Conservation (phyloP, 2,888 invertebrate genomes). For the Monochamus alternatus region DNA sequence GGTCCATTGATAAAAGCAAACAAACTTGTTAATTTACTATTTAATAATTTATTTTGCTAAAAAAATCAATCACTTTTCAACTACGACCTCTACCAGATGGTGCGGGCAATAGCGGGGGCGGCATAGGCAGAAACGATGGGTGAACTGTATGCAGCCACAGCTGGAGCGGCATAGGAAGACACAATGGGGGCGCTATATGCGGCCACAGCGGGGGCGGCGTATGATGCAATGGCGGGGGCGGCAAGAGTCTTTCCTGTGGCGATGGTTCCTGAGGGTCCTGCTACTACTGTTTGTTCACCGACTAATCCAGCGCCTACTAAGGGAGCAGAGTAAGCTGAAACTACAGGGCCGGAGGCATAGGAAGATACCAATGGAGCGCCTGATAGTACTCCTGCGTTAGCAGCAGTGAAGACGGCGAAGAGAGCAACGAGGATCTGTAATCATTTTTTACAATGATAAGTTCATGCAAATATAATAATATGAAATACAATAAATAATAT, state of each 20-base stretch:
- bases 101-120: conserved; percentile 33
- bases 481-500: too few relatives aligned
- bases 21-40: background rate
- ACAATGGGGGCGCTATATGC: conserved; percentile 17
- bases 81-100: background rate
- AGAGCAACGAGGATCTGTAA: conserved; percentile 55
- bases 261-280: conserved; percentile 62
- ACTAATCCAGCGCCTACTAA: conserved; percentile 38
- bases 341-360: conserved; percentile 45
- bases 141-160: background rate
- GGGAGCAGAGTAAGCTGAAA: conserved; percentile 44
- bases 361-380: conserved; percentile 44
- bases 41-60: background rate
- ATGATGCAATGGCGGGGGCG: conserved; percentile 45
- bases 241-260: conserved; percentile 52
- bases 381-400: conserved; percentile 45
- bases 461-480: too few relatives aligned
- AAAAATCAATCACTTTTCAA: background rate
- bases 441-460: background rate
- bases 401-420: conserved; percentile 58
- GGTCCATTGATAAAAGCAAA: too few relatives aligned
- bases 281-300: conserved; percentile 48
- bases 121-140: background rate
- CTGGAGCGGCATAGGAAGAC: conserved; percentile 3
- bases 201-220: conserved; percentile 41